Evolutionary conservation across 2,888 invertebrate genomes (phyloP), one percentile per base, ranked within the genome.

Genomic region (Spilarctia lutea): DNA sequence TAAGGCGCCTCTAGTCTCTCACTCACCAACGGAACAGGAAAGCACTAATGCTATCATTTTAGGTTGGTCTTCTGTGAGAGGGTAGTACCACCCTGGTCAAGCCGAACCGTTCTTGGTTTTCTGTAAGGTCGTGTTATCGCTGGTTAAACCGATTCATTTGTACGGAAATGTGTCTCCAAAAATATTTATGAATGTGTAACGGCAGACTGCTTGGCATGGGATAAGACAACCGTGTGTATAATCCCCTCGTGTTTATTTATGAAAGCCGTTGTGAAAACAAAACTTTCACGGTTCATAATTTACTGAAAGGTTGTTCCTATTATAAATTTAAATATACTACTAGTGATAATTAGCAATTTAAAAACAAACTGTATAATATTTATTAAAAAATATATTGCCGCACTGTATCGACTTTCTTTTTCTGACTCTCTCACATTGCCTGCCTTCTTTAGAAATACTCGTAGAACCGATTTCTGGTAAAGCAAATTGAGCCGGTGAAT

Each of bases 201-300:
- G 11, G n/a, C 10, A 56, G 52, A 24, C 24, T 52, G 52, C 8
- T 8, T 48, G 20, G 52, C 20, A 24, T 52, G 8, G 20, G 52
- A 52, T 24, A 7, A 24, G 52, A n/a, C n/a, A 2, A 2, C 24
- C n/a, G 24, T 56, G n/a, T 56, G n/a, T 56, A 16, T 56, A 56
- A 56, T 27, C 27, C 27, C 16, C 27, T 27, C n/a, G 13, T 27
- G 13, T 60, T 60, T 60, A 60, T 60, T 20, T 13, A 30, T 56
- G 52, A 68, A 80, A 73, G 39, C 66, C 35, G 11, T 39, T 66
- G 24, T 66, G 63, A 63, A 63, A 63, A 63, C 63, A 63, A n/a
- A 63, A 63, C 63, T 63, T 63, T 63, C 30, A 63, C 63, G 27
- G 30, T 30, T 30, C 30, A 30, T 63, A 63, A 18, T 63, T 30